A percentile compares a stretch with the other conserved stretches of the same genome.
Conservation (phyloP, 2,113 vertebrate genomes). For the Theristicus caerulescens region DNA sequence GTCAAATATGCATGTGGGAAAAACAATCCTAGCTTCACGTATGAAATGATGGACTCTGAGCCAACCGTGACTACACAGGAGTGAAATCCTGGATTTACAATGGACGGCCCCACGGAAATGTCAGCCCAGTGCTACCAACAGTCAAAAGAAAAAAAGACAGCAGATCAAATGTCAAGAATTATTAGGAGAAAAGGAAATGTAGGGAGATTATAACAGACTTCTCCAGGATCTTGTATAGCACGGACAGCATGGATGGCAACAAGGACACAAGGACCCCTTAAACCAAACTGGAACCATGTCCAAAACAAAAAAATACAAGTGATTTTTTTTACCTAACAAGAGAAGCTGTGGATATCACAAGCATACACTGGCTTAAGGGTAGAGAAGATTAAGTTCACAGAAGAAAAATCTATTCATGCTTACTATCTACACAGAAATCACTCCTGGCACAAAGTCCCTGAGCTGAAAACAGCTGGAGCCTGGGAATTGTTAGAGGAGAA, state of each 20-base stretch:
- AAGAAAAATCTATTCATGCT: not conserved
- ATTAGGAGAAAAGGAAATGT: not conserved
- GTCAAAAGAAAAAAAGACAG: not conserved
- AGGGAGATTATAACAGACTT: not conserved
- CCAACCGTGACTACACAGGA: not conserved
- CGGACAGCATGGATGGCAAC: not conserved
- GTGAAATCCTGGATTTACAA: not conserved
- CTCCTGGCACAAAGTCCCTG: not conserved
- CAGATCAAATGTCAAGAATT: not conserved
- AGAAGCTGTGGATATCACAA: not conserved
- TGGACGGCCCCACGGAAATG: not conserved
- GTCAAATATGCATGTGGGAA: slow-evolving; percentile 31
- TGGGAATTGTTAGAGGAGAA: not conserved
- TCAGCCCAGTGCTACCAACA: not conserved
- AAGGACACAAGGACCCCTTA: not conserved
- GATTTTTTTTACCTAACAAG: not conserved
- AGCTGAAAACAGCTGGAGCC: not conserved
- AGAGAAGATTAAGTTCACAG: not conserved
- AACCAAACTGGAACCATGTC: not conserved
- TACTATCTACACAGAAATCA: not conserved
- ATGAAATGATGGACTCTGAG: slow-evolving; percentile 18
- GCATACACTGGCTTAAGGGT: not conserved
- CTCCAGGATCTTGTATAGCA: not conserved
- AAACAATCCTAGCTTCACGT: not conserved
- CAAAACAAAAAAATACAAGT: not conserved